phyloP scores from a whole-genome alignment of 2,797 vertebrate genomes.

The Staurois parvus region DNA sequence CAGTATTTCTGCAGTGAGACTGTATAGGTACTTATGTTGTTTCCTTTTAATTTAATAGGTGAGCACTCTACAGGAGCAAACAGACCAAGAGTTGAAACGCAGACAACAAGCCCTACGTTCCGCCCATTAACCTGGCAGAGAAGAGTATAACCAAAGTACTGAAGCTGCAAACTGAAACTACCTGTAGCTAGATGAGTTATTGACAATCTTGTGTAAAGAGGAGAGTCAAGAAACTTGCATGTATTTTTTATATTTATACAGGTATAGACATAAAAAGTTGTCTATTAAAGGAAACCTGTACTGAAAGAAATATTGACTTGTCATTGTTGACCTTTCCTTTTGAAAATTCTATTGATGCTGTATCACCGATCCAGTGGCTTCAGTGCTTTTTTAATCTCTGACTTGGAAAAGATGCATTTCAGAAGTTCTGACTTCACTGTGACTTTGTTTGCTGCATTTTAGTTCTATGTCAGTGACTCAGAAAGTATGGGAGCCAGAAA shows the following conservation, averaged over 20 bases:
- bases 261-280: neutral
- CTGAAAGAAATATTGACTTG: too few species aligned
- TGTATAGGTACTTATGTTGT: neutral
- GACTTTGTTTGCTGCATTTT: too few species aligned
- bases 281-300: neutral
- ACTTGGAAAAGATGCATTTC: too few species aligned
- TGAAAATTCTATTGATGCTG: too few species aligned
- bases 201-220: neutral
- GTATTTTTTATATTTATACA: neutral
- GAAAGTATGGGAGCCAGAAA: too few species aligned
- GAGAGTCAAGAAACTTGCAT: neutral
- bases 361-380: too few species aligned
- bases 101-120: conserved; percentile 22
- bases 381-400: too few species aligned
- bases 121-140: conserved; percentile 47
- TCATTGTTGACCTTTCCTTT: too few species aligned
- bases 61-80: conserved; percentile 77
- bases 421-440: too few species aligned
- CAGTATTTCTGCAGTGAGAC: neutral
- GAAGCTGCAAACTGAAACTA: neutral
- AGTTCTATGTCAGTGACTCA: too few species aligned
- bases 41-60: conserved; percentile 69
- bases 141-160: neutral
- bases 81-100: conserved; percentile 74
- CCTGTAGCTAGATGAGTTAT: neutral